Evolutionary conservation across 2,888 invertebrate species (phyloP), one percentile per base, ranked within the genome.

Genomic region (Andrena camellia): DNA sequence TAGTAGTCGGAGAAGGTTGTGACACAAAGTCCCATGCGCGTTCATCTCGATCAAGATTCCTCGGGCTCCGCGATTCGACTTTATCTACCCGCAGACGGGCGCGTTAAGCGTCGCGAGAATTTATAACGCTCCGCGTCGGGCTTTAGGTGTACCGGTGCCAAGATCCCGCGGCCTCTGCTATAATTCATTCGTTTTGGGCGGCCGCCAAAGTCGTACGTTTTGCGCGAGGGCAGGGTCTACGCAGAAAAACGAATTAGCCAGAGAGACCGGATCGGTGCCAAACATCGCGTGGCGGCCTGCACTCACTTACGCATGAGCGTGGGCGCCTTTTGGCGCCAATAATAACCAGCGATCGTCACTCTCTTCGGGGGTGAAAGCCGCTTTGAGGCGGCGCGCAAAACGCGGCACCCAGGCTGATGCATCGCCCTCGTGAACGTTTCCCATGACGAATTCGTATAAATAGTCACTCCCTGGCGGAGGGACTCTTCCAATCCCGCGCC

Each of bases 161-260:
- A 84, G 73, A 78, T 86, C 81, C 73, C 75, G 86, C 73, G 81
- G 77, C 72, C 74, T 77, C 81, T 62, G 86, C 70, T 75, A 86
- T 88, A 88, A 87, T 86, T 87, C 86, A 87, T 69, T 62, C 86
- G 78, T 79, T 42, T 89, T 90, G 90, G 91, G 83, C 86, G 81
- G 75, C 83, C 70, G 88, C 90, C 91, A 90, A 85, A 83, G 75
- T 83, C 83, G 84, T 81, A 75, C 81, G 86, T 88, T 42, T 84
- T 69, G 80, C 78, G 62, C 69, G 81, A 67, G 82, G 82, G 72
- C 85, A 81, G 80, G 82, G 70, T 86, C 83, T 83, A 86, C 83
- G 88, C 72, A 80, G 90, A 90, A 91, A 90, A 90, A 86, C 90
- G 90, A 90, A 88, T 90, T 89, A 84, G 87, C 84, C 88, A 83